Conservation (phyloP, 2,888 invertebrate species). For the Archaeoteleia sp. region DNA sequence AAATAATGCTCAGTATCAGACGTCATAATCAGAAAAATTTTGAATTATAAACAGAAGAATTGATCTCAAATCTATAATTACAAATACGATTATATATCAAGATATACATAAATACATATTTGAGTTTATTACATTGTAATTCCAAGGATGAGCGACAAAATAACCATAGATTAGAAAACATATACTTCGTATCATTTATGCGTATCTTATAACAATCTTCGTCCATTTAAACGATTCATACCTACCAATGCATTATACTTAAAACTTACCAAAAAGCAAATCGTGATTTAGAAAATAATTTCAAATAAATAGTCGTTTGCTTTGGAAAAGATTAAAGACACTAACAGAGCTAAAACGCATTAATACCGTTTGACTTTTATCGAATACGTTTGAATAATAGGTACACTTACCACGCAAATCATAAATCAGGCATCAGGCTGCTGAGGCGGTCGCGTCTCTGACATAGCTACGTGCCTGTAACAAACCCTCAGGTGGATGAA, state of each 20-base stretch:
- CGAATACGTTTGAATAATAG: slow-evolving; percentile 44
- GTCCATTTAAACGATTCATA: too few relatives aligned
- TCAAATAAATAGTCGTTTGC: background rate
- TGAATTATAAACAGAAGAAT: too few relatives aligned
- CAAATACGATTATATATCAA: too few relatives aligned
- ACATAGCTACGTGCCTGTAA: slow-evolving; percentile 77
- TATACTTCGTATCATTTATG: too few relatives aligned
- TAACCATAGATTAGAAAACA: too few relatives aligned
- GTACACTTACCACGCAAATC: slow-evolving; percentile 65
- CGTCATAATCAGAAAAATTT: too few relatives aligned
- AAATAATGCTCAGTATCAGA: too few relatives aligned
- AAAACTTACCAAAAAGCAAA: slow-evolving; percentile 3
- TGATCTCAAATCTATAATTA: too few relatives aligned
- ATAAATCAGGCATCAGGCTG: slow-evolving; percentile 70
- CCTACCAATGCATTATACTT: background rate
- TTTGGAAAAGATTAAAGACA: background rate
- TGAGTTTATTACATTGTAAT: too few relatives aligned
- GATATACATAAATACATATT: too few relatives aligned
- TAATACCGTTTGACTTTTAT: slow-evolving; percentile 3
- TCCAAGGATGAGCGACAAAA: too few relatives aligned
- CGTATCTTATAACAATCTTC: too few relatives aligned
- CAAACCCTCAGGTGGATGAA: slow-evolving; percentile 80
- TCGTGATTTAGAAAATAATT: background rate
- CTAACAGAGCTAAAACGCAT: slow-evolving; percentile 10
- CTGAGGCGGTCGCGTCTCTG: slow-evolving; percentile 69